phyloP scores from a whole-genome alignment of 2,797 vertebrate species.

The Anguilla megastoma region DNA sequence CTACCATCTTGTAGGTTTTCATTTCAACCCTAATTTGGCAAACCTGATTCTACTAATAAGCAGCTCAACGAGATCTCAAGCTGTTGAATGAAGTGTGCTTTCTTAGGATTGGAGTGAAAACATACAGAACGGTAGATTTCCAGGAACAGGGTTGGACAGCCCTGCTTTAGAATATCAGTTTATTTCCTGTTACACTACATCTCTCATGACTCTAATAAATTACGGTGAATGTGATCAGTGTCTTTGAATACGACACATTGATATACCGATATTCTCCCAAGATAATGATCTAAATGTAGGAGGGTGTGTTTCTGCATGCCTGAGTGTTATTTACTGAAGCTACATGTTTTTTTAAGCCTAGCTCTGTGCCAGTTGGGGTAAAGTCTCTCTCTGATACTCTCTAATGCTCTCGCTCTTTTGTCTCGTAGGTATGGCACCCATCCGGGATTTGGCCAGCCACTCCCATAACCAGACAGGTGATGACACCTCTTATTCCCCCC shows the following conservation, averaged over 20 bases:
- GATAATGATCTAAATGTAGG: background rate
- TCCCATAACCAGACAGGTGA: conserved; percentile 97
- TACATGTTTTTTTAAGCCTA: background rate
- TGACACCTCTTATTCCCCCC: conserved; percentile 46
- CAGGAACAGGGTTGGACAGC: no score
- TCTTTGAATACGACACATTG: background rate
- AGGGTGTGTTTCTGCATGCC: background rate
- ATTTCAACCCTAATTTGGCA: no score
- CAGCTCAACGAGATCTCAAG: no score
- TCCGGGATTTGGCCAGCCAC: conserved; percentile 96
- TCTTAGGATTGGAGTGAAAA: no score
- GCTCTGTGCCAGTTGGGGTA: conserved; percentile 25
- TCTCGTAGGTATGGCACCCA: conserved; percentile 92
- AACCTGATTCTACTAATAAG: no score
- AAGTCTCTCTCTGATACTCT: conserved; percentile 44
- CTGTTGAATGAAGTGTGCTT: no score
- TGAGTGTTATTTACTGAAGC: background rate
- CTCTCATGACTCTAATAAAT: background rate
- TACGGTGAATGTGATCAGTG: background rate
- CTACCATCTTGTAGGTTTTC: no score
- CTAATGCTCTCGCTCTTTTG: conserved; percentile 65
- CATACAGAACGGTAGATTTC: no score
- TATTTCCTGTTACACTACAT: background rate
- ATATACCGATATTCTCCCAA: background rate
- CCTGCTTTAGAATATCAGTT: background rate